Evolutionary conservation across 2,888 invertebrate genomes (phyloP), one percentile per base, ranked within the genome.

Genomic region (Frankliniella intonsa): DNA sequence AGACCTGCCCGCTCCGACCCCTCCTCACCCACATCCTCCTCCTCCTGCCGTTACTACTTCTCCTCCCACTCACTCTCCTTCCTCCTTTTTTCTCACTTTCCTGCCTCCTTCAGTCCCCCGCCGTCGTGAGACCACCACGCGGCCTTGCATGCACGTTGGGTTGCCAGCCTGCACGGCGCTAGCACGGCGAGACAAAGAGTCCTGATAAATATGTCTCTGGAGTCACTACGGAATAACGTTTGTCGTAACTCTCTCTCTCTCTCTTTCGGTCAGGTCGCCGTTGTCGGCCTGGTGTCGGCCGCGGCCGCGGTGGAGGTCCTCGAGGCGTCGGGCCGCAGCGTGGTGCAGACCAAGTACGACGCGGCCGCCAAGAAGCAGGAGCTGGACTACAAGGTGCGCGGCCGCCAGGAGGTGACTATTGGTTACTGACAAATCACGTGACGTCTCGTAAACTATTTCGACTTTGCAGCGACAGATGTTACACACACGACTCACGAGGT

Each of bases 291-390:
- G 55, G 69, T 69, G 69, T 11, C 69, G 9, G 22, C 55, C 55
- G 55, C 3, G 22, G 19, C 69, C 69, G 69, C 69, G 69, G 69
- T 69, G 69, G 69, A 69, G 69, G 22, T 69, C 69, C 69, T 69
- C 9, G 69, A 69, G 69, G n/a, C 69, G n/a, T 69, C 69, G n/a
- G 69, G 69, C 12, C 55, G 17, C n/a, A 69, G 69, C 69, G n/a
- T 22, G 22, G 55, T 19, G 55, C 55, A 55, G 55, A 10, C 19
- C 69, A 69, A 19, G 69, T 69, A n/a, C 69, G 69, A 69, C 69
- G 22, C 69, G 69, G 69, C 69, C n/a, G 69, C 69, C 69, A 69
- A 69, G 22, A 19, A 69, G 69, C 69, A 69, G 69, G 22, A 19
- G n/a, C 69, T 69, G 69, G 69, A 69, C 69, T 19, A 69, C n/a